Evolutionary conservation across 2,797 vertebrate species (phyloP).

Genomic region (Morelia viridis): DNA sequence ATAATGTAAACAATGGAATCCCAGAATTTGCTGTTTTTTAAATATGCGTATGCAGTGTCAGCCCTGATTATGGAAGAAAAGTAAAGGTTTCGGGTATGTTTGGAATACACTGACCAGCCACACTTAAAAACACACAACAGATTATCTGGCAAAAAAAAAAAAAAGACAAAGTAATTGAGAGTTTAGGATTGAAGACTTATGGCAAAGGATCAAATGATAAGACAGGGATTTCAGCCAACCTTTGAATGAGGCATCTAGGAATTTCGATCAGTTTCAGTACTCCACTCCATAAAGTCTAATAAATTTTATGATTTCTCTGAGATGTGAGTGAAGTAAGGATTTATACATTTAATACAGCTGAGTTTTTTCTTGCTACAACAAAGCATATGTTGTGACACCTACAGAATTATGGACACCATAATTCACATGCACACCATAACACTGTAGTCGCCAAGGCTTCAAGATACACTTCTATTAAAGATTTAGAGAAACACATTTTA

Average conservation of each 20-base stretch:
- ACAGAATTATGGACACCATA: neutral
- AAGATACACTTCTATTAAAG: neutral
- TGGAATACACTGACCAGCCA: neutral
- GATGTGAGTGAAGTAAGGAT: neutral
- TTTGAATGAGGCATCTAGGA: neutral
- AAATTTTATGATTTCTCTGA: neutral
- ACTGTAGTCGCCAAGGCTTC: neutral
- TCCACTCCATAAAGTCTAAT: neutral
- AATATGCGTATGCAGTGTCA: neutral
- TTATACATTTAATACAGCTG: neutral
- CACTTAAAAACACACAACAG: neutral
- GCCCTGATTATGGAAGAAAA: neutral
- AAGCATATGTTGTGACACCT: neutral
- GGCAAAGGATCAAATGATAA: neutral
- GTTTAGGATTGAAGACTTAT: neutral
- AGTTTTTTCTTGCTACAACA: neutral
- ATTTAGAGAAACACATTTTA: neutral
- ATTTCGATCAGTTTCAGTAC: neutral
- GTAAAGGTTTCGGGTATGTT: neutral
- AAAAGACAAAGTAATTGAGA: neutral
- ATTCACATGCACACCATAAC: no score
- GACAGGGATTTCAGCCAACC: neutral
- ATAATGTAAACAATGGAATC: neutral
- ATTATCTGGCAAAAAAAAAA: neutral
- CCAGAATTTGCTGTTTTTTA: neutral